phyloP scores from a whole-genome alignment of 2,113 vertebrate genomes.

The Malurus elegans region DNA sequence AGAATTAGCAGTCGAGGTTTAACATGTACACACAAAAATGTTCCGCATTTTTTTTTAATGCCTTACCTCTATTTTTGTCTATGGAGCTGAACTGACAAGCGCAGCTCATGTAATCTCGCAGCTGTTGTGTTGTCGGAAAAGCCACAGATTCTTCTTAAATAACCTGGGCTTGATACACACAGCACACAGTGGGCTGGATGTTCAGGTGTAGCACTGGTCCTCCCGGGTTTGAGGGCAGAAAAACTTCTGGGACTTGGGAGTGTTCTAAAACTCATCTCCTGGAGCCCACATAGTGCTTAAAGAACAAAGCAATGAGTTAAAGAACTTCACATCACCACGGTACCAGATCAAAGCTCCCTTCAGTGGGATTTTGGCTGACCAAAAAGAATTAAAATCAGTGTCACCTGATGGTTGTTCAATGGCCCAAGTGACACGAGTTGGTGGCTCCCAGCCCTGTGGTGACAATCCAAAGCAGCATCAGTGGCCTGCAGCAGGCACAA shows the following conservation, averaged over 20 bases:
- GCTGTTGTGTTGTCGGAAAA: neutral
- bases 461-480: neutral
- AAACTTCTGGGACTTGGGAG: neutral
- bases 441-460: neutral
- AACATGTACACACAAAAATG: neutral
- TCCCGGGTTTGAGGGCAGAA: neutral
- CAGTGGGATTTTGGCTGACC: neutral
- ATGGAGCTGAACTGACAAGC: constrained; percentile 8
- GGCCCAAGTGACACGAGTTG: neutral
- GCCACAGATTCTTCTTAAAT: neutral
- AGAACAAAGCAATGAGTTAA: neutral
- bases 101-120: neutral
- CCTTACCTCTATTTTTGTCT: neutral
- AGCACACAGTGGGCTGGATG: neutral
- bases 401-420: neutral
- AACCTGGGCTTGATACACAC: neutral
- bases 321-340: neutral
- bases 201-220: neutral
- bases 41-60: constrained; percentile 23
- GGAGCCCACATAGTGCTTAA: neutral
- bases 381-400: neutral
- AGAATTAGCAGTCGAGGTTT: constrained; percentile 23
- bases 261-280: neutral
- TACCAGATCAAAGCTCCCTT: neutral
- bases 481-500: neutral